Conservation (phyloP, 2,888 invertebrate genomes). For the Drosophila ezoana region DNA sequence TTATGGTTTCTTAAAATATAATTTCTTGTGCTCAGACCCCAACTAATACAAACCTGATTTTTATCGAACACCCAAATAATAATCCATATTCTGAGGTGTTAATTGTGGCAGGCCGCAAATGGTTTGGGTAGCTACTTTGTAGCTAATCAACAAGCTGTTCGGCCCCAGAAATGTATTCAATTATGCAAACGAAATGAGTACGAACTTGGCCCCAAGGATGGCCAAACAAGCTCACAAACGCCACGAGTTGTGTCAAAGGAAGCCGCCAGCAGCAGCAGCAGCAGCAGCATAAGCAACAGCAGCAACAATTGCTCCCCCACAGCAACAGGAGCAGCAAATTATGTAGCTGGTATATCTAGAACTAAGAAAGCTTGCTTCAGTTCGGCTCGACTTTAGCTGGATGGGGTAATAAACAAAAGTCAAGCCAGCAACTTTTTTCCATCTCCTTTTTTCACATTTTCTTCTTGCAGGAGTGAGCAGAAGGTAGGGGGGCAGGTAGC, state of each 20-base stretch:
- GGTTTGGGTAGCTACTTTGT: neutral
- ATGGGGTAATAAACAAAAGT: conserved; percentile 33
- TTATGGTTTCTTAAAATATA: no score
- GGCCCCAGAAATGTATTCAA: conserved; percentile 46
- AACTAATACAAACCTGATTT: neutral
- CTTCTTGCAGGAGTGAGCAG: neutral
- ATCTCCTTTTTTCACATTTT: neutral
- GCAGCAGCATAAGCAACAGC: conserved; percentile 36
- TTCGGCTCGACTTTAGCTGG: conserved; percentile 31
- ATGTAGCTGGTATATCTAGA: conserved; percentile 32
- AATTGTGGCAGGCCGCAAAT: conserved; percentile 9
- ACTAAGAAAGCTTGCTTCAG: conserved; percentile 18
- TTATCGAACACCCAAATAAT: neutral
- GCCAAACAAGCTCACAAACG: conserved; percentile 41
- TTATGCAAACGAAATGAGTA: conserved; percentile 46
- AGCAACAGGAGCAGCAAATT: conserved; percentile 24
- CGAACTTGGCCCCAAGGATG: conserved; percentile 29
- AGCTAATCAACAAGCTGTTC: conserved; percentile 45
- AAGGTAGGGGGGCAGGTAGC: conserved; percentile 15
- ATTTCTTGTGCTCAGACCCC: no score
- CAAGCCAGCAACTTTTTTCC: conserved; percentile 25
- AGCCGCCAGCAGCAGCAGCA: conserved; percentile 35
- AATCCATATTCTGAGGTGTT: conserved; percentile 9
- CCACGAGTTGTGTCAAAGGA: conserved; percentile 62
- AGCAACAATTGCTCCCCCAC: conserved; percentile 26